A percentile compares a stretch with the other conserved stretches of the same genome.
phyloP scores from a whole-genome alignment of 2,888 invertebrate genomes.

The Celastrina argiolus region DNA sequence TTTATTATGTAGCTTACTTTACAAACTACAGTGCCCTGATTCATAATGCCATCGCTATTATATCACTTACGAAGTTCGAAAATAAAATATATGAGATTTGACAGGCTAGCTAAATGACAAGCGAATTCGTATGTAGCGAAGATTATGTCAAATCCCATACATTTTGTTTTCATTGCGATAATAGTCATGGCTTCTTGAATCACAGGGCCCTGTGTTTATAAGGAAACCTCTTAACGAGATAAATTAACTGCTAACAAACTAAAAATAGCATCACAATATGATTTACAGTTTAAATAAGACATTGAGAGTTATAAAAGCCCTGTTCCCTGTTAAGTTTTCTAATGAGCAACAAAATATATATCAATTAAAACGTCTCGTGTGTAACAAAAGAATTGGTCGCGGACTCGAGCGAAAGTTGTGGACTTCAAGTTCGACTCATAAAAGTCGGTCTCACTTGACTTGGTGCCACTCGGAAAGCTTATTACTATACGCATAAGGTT shows the following conservation, averaged over 20 bases:
- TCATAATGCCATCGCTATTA: too few species aligned
- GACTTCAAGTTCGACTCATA: neutral
- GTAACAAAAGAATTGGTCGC: constrained; percentile 3
- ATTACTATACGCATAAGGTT: neutral
- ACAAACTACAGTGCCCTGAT: too few species aligned
- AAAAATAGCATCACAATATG: neutral
- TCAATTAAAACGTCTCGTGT: neutral
- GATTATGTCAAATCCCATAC: too few species aligned
- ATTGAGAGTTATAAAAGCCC: neutral
- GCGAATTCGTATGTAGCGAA: too few species aligned
- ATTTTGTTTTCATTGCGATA: too few species aligned
- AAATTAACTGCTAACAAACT: neutral
- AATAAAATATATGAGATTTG: too few species aligned
- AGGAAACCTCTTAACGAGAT: neutral
- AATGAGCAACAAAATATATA: neutral
- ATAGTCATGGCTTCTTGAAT: too few species aligned
- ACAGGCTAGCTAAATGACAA: too few species aligned
- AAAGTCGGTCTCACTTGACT: neutral
- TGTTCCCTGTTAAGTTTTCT: neutral
- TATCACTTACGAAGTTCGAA: too few species aligned
- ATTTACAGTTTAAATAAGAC: neutral
- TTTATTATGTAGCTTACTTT: too few species aligned
- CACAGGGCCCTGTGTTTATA: too few species aligned
- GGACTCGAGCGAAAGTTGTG: neutral
- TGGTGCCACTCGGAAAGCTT: neutral